Conservation (phyloP, 2,888 invertebrate species). For the Mycalesis mineus region DNA sequence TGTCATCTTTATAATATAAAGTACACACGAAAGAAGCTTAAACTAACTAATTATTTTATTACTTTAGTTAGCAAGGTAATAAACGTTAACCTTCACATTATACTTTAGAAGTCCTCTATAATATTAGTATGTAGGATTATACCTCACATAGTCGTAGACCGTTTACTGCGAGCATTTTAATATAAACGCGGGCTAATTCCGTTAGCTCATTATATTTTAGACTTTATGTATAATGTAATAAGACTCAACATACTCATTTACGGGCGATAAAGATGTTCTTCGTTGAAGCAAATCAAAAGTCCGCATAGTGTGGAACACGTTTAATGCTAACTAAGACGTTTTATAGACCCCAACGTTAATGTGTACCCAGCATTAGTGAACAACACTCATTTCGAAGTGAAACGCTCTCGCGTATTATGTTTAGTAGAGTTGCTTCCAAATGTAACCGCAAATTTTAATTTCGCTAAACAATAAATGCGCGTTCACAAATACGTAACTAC, state of each 20-base stretch:
- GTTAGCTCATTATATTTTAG: background rate
- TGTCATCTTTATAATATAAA: background rate
- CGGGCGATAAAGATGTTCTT: background rate
- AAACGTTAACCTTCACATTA: background rate
- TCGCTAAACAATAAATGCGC: background rate
- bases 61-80: conserved; percentile 3
- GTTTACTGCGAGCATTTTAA: background rate
- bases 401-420: conserved; percentile 10
- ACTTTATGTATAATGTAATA: background rate
- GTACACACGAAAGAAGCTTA: background rate
- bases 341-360: background rate
- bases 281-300: background rate
- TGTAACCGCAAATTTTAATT: conserved; percentile 25
- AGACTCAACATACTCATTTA: background rate
- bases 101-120: background rate
- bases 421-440: conserved; percentile 6
- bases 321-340: background rate
- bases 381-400: conserved; percentile 10
- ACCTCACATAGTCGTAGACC: background rate
- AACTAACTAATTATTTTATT: background rate
- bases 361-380: background rate
- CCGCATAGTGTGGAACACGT: too few relatives aligned
- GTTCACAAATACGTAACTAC: too few relatives aligned
- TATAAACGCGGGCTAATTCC: background rate
- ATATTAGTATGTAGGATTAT: background rate